Evolutionary conservation across 1,140 invertebrate species (phyloP).

Genomic region (silkworm (Bombyx mori)): ASM3026992v2 NC_085131.1:8600001-8600500

Average conservation of each 20-base stretch:
- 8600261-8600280: background rate
- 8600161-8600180: conserved; percentile 76
- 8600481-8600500: conserved; percentile 85
- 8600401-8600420: too few species aligned
- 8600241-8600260: background rate
- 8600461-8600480: conserved; percentile 16
- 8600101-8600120: conserved; percentile 92
- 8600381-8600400: too few species aligned
- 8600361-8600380: too few species aligned
- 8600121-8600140: conserved; percentile 72
- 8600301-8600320: too few species aligned
- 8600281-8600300: too few species aligned
- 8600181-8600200: conserved; percentile 87
- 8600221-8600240: background rate
- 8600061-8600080: conserved; percentile 86
- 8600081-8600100: conserved; percentile 90
- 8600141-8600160: conserved; percentile 35
- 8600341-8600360: too few species aligned
- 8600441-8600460: too few species aligned
- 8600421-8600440: too few species aligned
- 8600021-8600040: conserved; percentile 55
- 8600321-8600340: too few species aligned
- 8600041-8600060: conserved; percentile 92
- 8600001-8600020: background rate
- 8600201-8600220: conserved; percentile 77